Percentiles rank a stretch among this genome's conserved stretches.
These are phyloP conservation scores for Sarcophilus harrisii DNA, from an alignment of 2,797 vertebrate genomes.

Conservation along the genomic window DNA sequence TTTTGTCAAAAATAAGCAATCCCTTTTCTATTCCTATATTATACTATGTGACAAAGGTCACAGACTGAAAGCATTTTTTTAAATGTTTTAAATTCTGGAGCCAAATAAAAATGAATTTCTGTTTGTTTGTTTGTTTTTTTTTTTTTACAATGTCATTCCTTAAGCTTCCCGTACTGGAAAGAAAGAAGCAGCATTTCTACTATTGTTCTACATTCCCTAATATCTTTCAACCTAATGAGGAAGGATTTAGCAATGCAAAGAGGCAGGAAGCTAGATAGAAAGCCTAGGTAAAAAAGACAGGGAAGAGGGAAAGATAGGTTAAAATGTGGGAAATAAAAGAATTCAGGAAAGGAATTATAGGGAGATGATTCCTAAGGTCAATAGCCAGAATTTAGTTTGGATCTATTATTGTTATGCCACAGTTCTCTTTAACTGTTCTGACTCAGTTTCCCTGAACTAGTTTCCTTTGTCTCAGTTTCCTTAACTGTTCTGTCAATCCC, in stretches of 20 bases:
- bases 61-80: neutral
- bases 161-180: slow-evolving; percentile 37
- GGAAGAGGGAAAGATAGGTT: neutral
- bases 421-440: too few species aligned
- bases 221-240: neutral
- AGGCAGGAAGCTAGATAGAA: neutral
- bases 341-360: neutral
- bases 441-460: too few species aligned
- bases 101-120: slow-evolving; percentile 36
- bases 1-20: neutral
- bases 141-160: slow-evolving; percentile 38
- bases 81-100: neutral
- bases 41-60: neutral
- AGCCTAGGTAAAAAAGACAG: neutral
- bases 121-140: too few species aligned
- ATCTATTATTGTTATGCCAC: too few species aligned
- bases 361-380: neutral
- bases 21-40: neutral
- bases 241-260: slow-evolving; percentile 53
- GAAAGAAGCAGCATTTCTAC: rapidly evolving
- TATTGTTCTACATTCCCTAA: neutral
- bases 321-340: too few species aligned
- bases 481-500: too few species aligned
- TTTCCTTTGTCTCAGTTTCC: too few species aligned
- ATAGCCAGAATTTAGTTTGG: neutral